Base-by-base conservation (phyloP, 2,888 invertebrate species). In the Dysmachus trigonus region DNA sequence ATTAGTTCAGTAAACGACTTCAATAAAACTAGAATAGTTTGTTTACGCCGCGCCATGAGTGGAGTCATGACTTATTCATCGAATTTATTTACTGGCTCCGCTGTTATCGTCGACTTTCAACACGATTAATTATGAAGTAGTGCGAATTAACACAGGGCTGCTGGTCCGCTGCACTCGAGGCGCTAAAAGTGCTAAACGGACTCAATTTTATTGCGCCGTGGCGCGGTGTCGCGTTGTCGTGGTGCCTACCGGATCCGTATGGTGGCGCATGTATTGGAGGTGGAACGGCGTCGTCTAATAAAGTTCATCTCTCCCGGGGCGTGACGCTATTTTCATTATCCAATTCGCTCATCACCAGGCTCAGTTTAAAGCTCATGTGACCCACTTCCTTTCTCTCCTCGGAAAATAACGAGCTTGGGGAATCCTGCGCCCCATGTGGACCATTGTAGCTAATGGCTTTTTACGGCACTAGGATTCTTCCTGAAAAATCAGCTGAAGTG, bases 371-470 rank as follows among this genome's bases (percentile, higher is more conserved):
- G 85, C 74, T 85, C 51, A 74, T 85, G 74, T 74, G 74, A 85
- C 53, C 74, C 33, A 51, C 35, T 76, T 85, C 74, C 41, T 33
- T 76, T 53, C 35, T 53, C 51, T 76, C 31, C 22, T 18, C 53
- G 51, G 33, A 47, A 74, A 53, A 85, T 85, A 85, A 85, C 85
- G 85, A 85, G 85, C 85, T 85, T 4, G 33, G 85, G 74, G 85
- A 85, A 6, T 53, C 18, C 76, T 35, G 30, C 51, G 51, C 47
- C 76, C 85, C 85, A 53, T 76, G 76, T 85, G 85, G 47, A 76
- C 85, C 31, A 74, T 85, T 85, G 51, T 76, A 85, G 85, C 76
- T 85, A 85, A 85, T 85, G 85, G 74, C 73, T 85, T 85, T 85
- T 76, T 85, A 85, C 85, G 76, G 85, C 74, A 51, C 74, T 47